Percentiles rank a stretch among this genome's conserved stretches.
These are phyloP conservation scores for Rhyzopertha dominica DNA, from an alignment of 1,140 invertebrate species.

Conservation along the genomic window DNA sequence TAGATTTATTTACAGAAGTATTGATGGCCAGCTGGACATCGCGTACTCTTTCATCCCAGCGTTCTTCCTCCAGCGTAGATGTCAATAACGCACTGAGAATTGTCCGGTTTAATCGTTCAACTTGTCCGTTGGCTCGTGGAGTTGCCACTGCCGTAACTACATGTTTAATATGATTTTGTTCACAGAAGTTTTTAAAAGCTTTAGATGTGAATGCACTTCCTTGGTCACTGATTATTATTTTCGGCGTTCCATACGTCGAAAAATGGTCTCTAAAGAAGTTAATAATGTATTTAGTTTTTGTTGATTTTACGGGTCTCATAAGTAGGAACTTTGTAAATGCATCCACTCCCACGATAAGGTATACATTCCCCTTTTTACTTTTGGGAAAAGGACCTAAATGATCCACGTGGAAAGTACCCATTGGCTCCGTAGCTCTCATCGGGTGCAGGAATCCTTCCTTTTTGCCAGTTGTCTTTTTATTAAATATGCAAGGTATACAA, in stretches of 20 bases:
- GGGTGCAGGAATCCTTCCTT: slow-evolving; percentile 33
- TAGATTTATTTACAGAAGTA: too few species aligned
- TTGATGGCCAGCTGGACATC: too few species aligned
- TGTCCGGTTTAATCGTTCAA: too few species aligned
- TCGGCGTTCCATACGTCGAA: slow-evolving; percentile 10
- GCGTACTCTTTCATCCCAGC: too few species aligned
- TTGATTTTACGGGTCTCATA: slow-evolving; percentile 17
- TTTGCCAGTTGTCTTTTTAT: slow-evolving; percentile 25
- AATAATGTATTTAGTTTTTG: slow-evolving; percentile 14
- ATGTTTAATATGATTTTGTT: too few species aligned
- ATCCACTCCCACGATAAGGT: slow-evolving; percentile 20
- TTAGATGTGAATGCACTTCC: too few species aligned
- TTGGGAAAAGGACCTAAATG: slow-evolving; percentile 32
- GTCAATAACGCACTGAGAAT: too few species aligned
- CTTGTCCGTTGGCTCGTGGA: too few species aligned
- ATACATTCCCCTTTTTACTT: slow-evolving; percentile 20
- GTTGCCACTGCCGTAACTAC: too few species aligned
- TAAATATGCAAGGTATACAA: slow-evolving; percentile 21
- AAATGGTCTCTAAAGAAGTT: slow-evolving; percentile 18
- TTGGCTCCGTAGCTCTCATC: slow-evolving; percentile 24
- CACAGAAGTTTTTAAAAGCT: too few species aligned
- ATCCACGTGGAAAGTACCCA: slow-evolving; percentile 29
- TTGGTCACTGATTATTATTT: too few species aligned
- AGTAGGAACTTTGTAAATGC: slow-evolving; percentile 20
- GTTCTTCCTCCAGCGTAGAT: too few species aligned